Evolutionary conservation across 2,888 invertebrate genomes (phyloP), one percentile per base, ranked within the genome.

Genomic region (Eupithecia abbreviata): DNA sequence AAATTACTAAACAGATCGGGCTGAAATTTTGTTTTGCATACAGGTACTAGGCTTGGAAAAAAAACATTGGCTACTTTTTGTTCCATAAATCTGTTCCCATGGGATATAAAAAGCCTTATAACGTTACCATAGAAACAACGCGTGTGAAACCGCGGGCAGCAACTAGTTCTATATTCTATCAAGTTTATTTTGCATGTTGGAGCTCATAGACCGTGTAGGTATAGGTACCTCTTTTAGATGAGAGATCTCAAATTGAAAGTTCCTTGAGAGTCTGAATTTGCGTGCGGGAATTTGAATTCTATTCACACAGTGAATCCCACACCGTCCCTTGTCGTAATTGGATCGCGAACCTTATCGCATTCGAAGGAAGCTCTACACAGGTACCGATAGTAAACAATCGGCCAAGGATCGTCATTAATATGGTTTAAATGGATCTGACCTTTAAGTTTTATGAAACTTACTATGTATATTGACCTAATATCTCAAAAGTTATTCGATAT

Each of bases 261-360:
- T 65, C 65, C 41, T 41, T 41, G 10, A 41, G 65, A 13, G 65
- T 13, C 62, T 74, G 74, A 62, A 70, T 74, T 78, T 72, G 30
- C 42, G 68, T 72, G 74, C 73, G 47, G 68, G 71, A 70, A 78
- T 76, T 74, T 65, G 72, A 72, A 72, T 76, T 69, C 74, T 15
- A 73, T 75, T 72, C 65, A 73, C 65, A 73, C 73, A 66, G 47
- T 73, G 47, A 43, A 30, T 71, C 43, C 65, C 72, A 49, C 30
- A 15, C 18, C 58, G 18, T 58, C 51, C 70, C 62, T 72, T 51
- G 73, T 71, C 71, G n/a, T 72, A 68, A 73, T 69, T 65, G 71
- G 70, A 72, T 65, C 72, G 66, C 65, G 65, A 65, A 41, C 65
- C 65, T 41, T 43, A 65, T 49, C 70, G 73, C 55, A 58, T 42